These are phyloP conservation scores for Wasmannia auropunctata DNA, from an alignment of 1,140 invertebrate genomes.

Conservation along the genomic window DNA sequence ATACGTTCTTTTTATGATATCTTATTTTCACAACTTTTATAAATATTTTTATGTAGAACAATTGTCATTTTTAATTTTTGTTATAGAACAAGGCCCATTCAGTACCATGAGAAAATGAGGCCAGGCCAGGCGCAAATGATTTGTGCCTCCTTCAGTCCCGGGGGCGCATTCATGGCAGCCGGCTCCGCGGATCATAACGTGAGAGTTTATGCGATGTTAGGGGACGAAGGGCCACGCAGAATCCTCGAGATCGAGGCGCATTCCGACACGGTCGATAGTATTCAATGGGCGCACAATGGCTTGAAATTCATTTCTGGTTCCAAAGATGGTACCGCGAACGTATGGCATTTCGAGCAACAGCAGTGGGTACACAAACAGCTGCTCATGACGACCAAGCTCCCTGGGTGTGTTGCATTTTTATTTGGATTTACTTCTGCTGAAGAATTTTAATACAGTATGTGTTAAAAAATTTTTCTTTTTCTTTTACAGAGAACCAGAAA, in stretches of 20 bases:
- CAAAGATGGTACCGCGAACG: conserved; percentile 97
- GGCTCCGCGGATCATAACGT: conserved; percentile 97
- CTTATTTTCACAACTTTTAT: neutral
- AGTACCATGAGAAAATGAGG: conserved; percentile 96
- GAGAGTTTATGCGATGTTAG: conserved; percentile 94
- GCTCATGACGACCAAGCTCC: conserved; percentile 89
- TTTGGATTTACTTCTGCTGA: neutral
- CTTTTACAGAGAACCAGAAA: conserved; percentile 84
- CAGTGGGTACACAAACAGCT: conserved; percentile 94
- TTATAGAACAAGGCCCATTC: conserved; percentile 92
- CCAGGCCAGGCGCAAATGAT: conserved; percentile 98
- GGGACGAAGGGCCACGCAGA: conserved; percentile 89
- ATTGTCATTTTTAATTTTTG: conserved; percentile 50
- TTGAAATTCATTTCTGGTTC: conserved; percentile 97
- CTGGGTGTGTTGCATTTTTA: conserved; percentile 85
- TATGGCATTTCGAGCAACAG: conserved; percentile 96
- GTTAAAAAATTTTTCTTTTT: conserved; percentile 5
- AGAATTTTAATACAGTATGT: neutral
- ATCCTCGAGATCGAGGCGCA: conserved; percentile 92
- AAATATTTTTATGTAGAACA: conserved; percentile 15
- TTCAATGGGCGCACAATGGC: conserved; percentile 96
- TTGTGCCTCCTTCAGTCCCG: conserved; percentile 97
- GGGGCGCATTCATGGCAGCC: conserved; percentile 96
- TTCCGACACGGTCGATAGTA: conserved; percentile 97
- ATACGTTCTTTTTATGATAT: neutral